These are phyloP conservation scores for Orthosia incerta DNA, from an alignment of 2,888 invertebrate genomes.

Conservation along the genomic window DNA sequence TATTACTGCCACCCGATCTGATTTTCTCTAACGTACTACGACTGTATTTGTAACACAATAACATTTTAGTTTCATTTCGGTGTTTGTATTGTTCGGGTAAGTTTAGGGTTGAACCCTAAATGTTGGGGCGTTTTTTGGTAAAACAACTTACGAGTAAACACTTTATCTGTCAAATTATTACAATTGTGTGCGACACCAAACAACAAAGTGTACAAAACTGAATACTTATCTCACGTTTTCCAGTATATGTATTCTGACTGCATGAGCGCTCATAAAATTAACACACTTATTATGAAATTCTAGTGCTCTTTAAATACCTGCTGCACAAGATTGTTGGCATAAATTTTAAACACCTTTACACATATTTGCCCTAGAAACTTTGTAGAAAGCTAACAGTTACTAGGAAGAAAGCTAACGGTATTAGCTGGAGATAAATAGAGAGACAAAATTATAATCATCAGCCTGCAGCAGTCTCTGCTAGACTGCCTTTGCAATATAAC, in stretches of 20 bases:
- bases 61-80: constrained; percentile 75
- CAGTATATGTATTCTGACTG: background rate
- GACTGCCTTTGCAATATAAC: too few species aligned
- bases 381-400: too few species aligned
- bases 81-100: constrained; percentile 56
- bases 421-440: too few species aligned
- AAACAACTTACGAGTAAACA: constrained; percentile 13
- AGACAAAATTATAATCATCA: background rate
- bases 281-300: constrained; percentile 1
- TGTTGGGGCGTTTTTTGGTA: constrained; percentile 33
- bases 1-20: constrained; percentile 80
- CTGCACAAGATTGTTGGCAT: background rate
- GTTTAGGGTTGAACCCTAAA: constrained; percentile 40
- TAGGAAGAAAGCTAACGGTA: too few species aligned
- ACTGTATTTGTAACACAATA: constrained; percentile 79
- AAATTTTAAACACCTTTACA: background rate
- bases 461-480: background rate
- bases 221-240: background rate
- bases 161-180: constrained; percentile 27
- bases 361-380: background rate
- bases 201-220: constrained; percentile 1
- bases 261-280: constrained; percentile 10
- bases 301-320: background rate
- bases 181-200: background rate
- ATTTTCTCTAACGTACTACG: constrained; percentile 75